Evolutionary conservation across 2,113 vertebrate species (phyloP), one percentile per base, ranked within the genome.

Genomic region (Clupea harengus): DNA sequence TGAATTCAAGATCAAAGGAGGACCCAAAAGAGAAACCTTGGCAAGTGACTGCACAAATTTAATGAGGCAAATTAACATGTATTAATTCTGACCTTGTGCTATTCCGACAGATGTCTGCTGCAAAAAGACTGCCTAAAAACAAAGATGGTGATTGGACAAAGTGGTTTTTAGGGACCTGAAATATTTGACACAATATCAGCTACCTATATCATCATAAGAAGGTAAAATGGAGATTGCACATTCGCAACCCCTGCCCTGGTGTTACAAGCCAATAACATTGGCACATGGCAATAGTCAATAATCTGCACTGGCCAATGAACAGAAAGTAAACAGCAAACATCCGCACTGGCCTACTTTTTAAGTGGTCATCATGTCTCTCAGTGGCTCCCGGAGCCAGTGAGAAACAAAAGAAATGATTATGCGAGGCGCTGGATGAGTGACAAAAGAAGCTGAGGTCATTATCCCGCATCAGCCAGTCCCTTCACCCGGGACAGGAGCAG

Each of bases 21-120:
- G 64, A 85, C 87, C 89, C 81, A 88, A 90, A 90, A 88, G 92
- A 92, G 91, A 92, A 93, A 93, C 87, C 90, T 91, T 93, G 93
- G 93, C 92, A 91, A 87, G 89, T 92, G 91, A 93, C 92, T 92
- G 93, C 88, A 92, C 86, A 89, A 90, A 93, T 93, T 93, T 95
- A 96, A 95, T 94, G 94, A 95, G 94, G 89, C 93, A 92, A 95
- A 96, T 95, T 94, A 95, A 93, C 94, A 95, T 95, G 94, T 90
- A 95, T 95, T 94, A 94, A 95, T 93, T 94, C 90, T 95, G 93
- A 94, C 91, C 94, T 91, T 83, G 89, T 90, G 90, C 93, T 92
- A 92, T 91, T 91, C 93, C 87, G 92, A 93, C 94, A 95, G 94
- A 93, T 95, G 93, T 93, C 92, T 91, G 92, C 88, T 83, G 82